Conservation (phyloP, 2,797 vertebrate genomes). For the Catharus ustulatus region DNA sequence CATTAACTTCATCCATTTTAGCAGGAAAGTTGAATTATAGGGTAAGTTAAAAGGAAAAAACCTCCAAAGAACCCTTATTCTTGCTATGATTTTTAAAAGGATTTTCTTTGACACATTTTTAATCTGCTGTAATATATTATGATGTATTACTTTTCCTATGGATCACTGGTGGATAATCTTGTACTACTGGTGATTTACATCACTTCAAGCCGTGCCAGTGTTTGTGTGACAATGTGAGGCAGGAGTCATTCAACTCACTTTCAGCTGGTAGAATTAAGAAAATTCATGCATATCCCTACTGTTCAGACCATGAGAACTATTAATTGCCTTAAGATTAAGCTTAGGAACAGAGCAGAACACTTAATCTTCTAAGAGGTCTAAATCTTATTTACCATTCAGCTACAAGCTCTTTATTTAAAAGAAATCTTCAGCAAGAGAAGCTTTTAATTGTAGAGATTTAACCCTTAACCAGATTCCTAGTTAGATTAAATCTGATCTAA, state of each 20-base stretch:
- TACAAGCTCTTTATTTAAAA: slow-evolving; percentile 12
- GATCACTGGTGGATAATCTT: background rate
- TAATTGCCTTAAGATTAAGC: slow-evolving; percentile 50
- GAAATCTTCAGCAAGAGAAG: slow-evolving; percentile 2
- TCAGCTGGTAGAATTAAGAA: slow-evolving; percentile 28
- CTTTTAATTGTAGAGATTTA: slow-evolving; percentile 24
- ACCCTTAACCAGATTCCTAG: background rate
- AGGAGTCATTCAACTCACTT: background rate
- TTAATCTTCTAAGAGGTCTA: slow-evolving; percentile 58
- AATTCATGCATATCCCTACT: background rate
- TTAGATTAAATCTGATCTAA: background rate
- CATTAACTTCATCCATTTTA: background rate
- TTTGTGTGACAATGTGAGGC: background rate
- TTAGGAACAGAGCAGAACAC: slow-evolving; percentile 54
- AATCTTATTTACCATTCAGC: slow-evolving; percentile 47
- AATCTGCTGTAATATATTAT: background rate
- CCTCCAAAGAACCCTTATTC: background rate
- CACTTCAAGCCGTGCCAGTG: background rate
- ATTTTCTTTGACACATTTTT: background rate
- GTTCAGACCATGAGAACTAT: slow-evolving; percentile 30
- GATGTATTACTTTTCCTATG: background rate
- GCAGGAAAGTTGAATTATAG: background rate
- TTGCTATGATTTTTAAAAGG: background rate
- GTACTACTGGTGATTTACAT: background rate
- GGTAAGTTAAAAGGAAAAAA: background rate